Evolutionary conservation across 2,113 vertebrate genomes (phyloP).

Genomic region (Sorex fumeus): DNA sequence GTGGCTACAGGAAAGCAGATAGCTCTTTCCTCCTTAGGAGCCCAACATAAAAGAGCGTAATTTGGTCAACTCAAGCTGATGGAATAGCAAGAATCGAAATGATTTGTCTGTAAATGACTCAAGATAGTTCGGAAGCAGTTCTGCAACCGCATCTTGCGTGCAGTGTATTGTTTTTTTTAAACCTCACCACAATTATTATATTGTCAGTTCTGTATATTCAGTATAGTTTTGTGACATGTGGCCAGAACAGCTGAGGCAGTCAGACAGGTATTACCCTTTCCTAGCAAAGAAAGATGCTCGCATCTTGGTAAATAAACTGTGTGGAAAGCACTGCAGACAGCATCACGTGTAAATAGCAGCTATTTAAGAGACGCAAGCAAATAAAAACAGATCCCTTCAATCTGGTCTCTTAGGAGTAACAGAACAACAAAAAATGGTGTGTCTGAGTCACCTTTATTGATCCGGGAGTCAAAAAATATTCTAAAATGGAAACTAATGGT

Average conservation of each 20-base stretch:
- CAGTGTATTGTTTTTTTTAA: not conserved
- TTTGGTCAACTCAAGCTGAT: not conserved
- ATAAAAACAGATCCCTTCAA: constrained; percentile 68
- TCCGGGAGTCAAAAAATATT: not conserved
- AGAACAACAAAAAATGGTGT: not conserved
- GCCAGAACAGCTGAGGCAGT: constrained; percentile 66
- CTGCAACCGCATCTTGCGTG: not conserved
- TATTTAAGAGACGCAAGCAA: constrained; percentile 72
- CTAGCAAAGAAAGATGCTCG: constrained; percentile 55
- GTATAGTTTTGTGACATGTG: constrained; percentile 65
- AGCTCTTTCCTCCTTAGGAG: not conserved
- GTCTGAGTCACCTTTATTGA: not conserved
- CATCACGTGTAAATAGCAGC: constrained; percentile 68
- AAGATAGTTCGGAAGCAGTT: not conserved
- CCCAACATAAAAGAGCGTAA: not conserved
- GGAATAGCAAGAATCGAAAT: not conserved
- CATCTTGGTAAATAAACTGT: constrained; percentile 70
- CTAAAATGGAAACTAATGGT: not conserved
- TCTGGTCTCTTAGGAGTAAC: constrained; percentile 60
- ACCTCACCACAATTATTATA: not conserved
- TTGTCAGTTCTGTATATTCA: constrained; percentile 47
- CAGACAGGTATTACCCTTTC: constrained; percentile 69
- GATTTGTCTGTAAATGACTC: constrained; percentile 26
- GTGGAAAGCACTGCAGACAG: constrained; percentile 51
- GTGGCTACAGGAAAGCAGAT: not conserved